Base-by-base conservation (phyloP, 2,113 vertebrate species). In the Gymnarchus niloticus region DNA sequence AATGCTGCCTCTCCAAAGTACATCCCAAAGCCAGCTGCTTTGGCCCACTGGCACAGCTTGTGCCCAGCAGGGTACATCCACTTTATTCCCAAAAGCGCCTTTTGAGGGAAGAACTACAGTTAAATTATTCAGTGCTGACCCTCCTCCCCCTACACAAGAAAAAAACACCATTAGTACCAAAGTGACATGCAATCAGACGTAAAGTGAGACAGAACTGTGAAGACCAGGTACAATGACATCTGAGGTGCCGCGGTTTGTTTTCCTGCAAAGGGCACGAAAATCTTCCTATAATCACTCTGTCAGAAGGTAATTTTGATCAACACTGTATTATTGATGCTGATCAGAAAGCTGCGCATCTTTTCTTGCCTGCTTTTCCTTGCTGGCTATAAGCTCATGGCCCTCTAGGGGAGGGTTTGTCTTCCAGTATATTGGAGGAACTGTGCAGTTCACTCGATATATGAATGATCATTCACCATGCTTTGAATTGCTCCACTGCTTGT, bases 221-320 rank as follows among this genome's bases (percentile, higher is more conserved):
- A 92, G 90, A 91, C 90, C 88, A 91, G 87, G 87, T 90, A 82
- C n/a, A n/a, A n/a, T 92, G 89, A 92, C 84, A 89, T 90, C 83
- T 91, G 90, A 90, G 87, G 83, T 90, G 91, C 88, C 91, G 87
- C 87, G 80, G 46, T 41, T n/a, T 61, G 83, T 59, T 48, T 1
- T 6, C 51, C 52, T 37, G 81, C 83, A 91, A 92, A 93, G 89
- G 91, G 92, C 90, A 92, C 88, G 90, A 93, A 90, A 92, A 91
- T 91, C 90, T 91, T 91, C 89, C 88, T 69, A 89, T 90, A 91
- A 92, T 93, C 91, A 92, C 87, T 90, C 90, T 93, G 92, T 93
- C 91, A 93, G 87, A 89, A 91, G 87, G 90, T 91, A 88, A 88
- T 83, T 85, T 89, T 83, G 86, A 90, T 87, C 89, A 86, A 82